Percentiles rank a stretch among this genome's conserved stretches.
Conservation (phyloP, 2,888 invertebrate genomes). For the Acheta domesticus region DNA sequence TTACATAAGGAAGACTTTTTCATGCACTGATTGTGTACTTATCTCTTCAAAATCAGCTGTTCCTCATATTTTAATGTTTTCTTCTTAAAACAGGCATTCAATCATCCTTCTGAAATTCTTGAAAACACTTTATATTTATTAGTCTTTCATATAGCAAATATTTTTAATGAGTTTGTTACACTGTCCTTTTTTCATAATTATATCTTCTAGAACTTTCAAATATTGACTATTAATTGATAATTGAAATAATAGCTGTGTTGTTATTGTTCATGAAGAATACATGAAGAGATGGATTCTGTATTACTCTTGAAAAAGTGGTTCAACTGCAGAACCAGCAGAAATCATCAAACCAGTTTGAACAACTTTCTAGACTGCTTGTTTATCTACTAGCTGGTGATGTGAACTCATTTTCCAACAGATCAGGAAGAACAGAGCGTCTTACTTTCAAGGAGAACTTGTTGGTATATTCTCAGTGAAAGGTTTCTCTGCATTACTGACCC, state of each 20-base stretch:
- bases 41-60: background rate
- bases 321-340: background rate
- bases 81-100: too few relatives aligned
- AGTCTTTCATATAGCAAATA: too few relatives aligned
- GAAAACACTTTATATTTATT: too few relatives aligned
- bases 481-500: background rate
- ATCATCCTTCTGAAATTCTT: too few relatives aligned
- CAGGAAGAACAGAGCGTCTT: conserved; percentile 8
- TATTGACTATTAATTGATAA: too few relatives aligned
- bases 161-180: too few relatives aligned
- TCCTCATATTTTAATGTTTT: background rate
- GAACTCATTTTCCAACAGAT: background rate
- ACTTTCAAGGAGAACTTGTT: conserved; percentile 4
- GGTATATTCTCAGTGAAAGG: background rate
- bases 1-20: background rate
- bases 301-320: too few relatives aligned
- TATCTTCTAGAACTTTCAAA: too few relatives aligned
- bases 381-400: background rate
- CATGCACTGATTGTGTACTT: background rate
- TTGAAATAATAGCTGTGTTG: too few relatives aligned
- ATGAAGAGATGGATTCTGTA: too few relatives aligned
- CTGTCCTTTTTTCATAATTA: too few relatives aligned
- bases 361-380: background rate
- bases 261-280: too few relatives aligned
- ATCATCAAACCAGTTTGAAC: background rate